Base-by-base conservation (phyloP, 1,140 invertebrate genomes). In the Bombus polaris region DNA sequence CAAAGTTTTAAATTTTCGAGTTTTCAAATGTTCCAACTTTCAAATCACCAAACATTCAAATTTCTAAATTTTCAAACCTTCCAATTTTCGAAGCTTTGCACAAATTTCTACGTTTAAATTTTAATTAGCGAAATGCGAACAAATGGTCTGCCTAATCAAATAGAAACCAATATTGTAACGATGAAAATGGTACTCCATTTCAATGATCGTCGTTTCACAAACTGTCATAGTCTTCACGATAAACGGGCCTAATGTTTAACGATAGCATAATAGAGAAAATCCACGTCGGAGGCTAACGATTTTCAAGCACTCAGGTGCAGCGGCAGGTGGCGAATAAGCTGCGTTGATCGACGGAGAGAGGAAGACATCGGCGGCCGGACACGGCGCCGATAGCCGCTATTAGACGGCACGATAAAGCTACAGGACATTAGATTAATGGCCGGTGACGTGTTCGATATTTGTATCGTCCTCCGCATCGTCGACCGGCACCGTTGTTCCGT, bases 361-460 rank as follows among this genome's bases (percentile, higher is more conserved):
- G 73, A 89, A 89, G 88, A 81, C 85, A 66, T 79, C 81, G 76
- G 84, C 35, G 78, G 68, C 37, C 18, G 68, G 68, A 72, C 65
- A 18, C 68, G 47, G 44, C 83, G 84, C 83, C 80, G 87, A 87
- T 86, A 59, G 57, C 78, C 44, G 72, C 77, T 73, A 85, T 84
- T 84, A 76, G 81, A 81, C 77, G 37, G 70, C 74, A n/a, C 85
- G 77, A 85, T 87, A 84, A 84, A 70, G 77, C 80, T 81, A 81
- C 88, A 78, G 88, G 81, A 84, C 78, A 74, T 87, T 89, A 89
- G 88, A 90, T 90, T 90, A 90, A 90, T 89, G 78, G 85, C 57
- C 62, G 32, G 22, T 68, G 62, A 62, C 65, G 80, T 75, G 77
- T 90, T 74, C 87, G 85, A 90, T 90, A 89, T 90, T 90, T 90